Percentiles rank a stretch among this genome's conserved stretches.
Evolutionary conservation across 2,888 invertebrate species (phyloP).

Genomic region (Nowickia ferox): DNA sequence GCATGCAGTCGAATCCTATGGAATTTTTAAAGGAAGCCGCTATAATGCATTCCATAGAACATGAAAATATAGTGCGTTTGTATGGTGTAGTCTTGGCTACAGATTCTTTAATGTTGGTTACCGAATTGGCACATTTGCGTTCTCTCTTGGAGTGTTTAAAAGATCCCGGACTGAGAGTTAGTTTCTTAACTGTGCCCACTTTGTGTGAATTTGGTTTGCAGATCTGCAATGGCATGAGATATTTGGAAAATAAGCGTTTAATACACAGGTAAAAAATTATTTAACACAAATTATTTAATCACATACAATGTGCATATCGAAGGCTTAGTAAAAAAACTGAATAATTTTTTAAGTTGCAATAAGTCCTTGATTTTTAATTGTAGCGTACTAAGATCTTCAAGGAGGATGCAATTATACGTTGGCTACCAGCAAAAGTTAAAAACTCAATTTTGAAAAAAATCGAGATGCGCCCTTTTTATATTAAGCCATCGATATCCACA

Average conservation of each 20-base stretch:
- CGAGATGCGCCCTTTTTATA: too few species aligned
- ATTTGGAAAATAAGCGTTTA: conserved; percentile 96
- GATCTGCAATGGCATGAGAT: conserved; percentile 99
- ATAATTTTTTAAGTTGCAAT: too few species aligned
- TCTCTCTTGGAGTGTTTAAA: conserved; percentile 98
- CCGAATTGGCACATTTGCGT: conserved; percentile 96
- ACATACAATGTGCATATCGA: too few species aligned
- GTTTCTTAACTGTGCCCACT: conserved; percentile 93
- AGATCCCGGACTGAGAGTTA: conserved; percentile 94
- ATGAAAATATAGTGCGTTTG: conserved; percentile 97
- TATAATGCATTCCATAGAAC: conserved; percentile 98
- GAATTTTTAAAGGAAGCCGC: conserved; percentile 99
- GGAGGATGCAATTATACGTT: too few species aligned
- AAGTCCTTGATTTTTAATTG: too few species aligned
- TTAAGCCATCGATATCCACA: too few species aligned
- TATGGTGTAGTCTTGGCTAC: conserved; percentile 98
- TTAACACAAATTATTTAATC: too few species aligned
- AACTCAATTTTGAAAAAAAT: too few species aligned
- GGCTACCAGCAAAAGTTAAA: too few species aligned
- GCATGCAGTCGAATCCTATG: conserved; percentile 97
- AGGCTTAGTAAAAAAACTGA: too few species aligned
- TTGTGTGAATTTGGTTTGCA: conserved; percentile 98
- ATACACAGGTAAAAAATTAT: conserved; percentile 89
- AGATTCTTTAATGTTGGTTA: conserved; percentile 91
- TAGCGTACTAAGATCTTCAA: too few species aligned